Conservation (phyloP, 2,113 vertebrate genomes). For the Cervus canadensis region DNA sequence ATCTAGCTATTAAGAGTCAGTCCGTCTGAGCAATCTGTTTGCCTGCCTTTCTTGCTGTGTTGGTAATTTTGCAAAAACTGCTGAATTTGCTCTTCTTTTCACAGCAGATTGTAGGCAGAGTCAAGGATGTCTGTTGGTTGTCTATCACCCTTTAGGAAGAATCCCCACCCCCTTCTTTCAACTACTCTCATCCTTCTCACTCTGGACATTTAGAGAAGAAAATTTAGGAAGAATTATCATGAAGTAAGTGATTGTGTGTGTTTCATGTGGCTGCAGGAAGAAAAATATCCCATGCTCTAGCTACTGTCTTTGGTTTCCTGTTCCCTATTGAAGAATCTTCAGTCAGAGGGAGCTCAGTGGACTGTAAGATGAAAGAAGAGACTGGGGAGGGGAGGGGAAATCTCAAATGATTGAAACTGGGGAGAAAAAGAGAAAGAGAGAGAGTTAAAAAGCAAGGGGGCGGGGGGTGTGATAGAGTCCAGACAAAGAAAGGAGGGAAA, state of each 20-base stretch:
- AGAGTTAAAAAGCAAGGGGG: background rate
- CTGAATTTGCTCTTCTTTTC: constrained; percentile 75
- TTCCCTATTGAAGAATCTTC: background rate
- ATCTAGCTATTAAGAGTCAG: constrained; percentile 78
- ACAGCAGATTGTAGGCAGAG: constrained; percentile 63
- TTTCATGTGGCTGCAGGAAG: background rate
- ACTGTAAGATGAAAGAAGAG: background rate
- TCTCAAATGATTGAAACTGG: background rate
- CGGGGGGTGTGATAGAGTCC: accelerated
- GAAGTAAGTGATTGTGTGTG: background rate
- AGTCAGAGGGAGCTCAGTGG: background rate
- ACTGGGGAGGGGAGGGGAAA: background rate
- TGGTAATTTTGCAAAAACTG: constrained; percentile 80
- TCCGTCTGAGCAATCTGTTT: constrained; percentile 77
- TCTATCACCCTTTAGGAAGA: constrained; percentile 66
- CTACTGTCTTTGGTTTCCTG: background rate
- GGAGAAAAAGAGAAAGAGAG: background rate
- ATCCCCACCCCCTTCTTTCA: background rate
- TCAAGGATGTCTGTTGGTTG: constrained; percentile 73
- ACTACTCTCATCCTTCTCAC: background rate
- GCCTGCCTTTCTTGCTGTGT: constrained; percentile 82
- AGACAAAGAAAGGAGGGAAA: background rate
- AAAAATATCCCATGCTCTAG: background rate
- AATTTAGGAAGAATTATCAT: background rate
- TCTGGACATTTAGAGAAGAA: background rate